Percentiles rank a stretch among this genome's conserved stretches.
Conservation (phyloP, 1,140 invertebrate species). For the Papilio glaucus region DNA sequence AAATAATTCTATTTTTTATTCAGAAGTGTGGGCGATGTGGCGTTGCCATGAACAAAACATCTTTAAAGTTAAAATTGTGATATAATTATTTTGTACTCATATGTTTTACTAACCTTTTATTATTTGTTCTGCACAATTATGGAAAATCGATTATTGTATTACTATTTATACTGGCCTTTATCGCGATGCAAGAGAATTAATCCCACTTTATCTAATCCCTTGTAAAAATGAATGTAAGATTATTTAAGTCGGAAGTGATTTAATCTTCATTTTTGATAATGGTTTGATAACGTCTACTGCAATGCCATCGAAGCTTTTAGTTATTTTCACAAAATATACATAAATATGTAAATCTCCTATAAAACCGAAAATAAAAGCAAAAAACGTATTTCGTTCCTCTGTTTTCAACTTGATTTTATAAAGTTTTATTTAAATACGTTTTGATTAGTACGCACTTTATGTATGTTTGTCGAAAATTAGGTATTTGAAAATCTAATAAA, state of each 20-base stretch:
- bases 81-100: neutral
- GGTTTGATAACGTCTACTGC: neutral
- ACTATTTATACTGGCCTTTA: conserved; percentile 11
- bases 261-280: neutral
- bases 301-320: neutral
- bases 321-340: neutral
- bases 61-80: too few species aligned
- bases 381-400: neutral
- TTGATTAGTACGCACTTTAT: too few species aligned
- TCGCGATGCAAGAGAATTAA: conserved; percentile 23
- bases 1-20: too few species aligned
- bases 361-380: neutral
- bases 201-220: conserved; percentile 20
- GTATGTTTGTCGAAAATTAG: too few species aligned
- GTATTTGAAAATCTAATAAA: too few species aligned
- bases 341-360: neutral
- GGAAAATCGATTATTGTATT: conserved; percentile 1
- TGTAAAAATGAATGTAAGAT: neutral
- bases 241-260: conserved; percentile 25
- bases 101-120: neutral
- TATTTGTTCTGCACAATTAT: neutral
- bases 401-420: neutral
- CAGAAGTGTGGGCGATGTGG: too few species aligned
- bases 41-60: too few species aligned
- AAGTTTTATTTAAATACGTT: too few species aligned